Base-by-base conservation (phyloP, 2,888 invertebrate species). In the Nomada fucata region DNA sequence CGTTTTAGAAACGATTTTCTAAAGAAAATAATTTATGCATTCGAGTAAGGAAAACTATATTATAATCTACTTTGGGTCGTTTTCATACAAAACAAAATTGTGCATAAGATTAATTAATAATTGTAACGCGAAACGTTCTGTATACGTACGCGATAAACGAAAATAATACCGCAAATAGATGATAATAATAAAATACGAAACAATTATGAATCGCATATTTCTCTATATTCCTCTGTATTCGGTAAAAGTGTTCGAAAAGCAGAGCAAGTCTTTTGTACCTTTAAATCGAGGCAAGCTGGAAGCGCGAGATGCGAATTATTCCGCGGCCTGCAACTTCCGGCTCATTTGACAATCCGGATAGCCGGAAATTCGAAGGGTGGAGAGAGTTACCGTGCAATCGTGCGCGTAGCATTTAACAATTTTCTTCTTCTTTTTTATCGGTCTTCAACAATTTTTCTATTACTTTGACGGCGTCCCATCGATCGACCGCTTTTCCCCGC, bases 341-440 rank as follows among this genome's bases (percentile, higher is more conserved):
- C 81, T 86, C 80, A 81, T 85, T 86, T 85, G 71, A 81, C 67
- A 70, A 73, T 67, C 59, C n/a, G 69, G 36, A 73, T 74, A 72
- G 57, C 78, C 57, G 74, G 52, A 85, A 81, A 85, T 83, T 80
- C 79, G 67, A 61, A 69, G 73, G 71, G 63, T 36, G 36, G 50
- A 13, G 13, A n/a, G 26, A n/a, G 36, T 36, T 36, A 18, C 7
- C 47, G 47, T 13, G 29, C 55, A 11, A 23, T 23, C 57, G 57
- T 10, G 23, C 57, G 26, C 57, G 26, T 57, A 57, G 57, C 13
- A 13, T 57, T 57, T 57, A 47, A 47, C 47, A 69, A 53, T 57
- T 2, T 69, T 64, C 26, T 1, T 36, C 36, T 36, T 36, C 36
- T 36, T 36, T 36, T 36, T 36, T 11, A n/a, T 47, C 47, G 64